Evolutionary conservation across 2,888 invertebrate genomes (phyloP).

Genomic region (Bellardia pandia): DNA sequence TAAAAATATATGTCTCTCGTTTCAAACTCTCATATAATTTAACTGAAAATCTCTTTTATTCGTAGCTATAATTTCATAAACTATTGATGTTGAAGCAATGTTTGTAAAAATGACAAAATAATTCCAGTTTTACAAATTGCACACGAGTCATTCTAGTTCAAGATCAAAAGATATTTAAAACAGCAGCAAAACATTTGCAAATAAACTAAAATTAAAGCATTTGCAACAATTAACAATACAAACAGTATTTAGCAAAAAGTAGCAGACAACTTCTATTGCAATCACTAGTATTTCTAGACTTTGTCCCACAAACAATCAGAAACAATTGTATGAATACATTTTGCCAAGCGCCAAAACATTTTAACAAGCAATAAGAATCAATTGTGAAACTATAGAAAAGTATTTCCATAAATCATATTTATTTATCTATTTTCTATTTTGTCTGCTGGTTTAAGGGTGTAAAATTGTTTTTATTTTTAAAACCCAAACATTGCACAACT

Average conservation of each 20-base stretch:
- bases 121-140: not conserved
- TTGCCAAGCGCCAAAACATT: conserved; percentile 50
- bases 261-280: not conserved
- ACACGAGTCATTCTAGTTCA: not conserved
- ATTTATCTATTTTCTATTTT: not conserved
- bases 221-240: not conserved
- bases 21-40: too few species aligned
- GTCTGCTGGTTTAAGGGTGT: conserved; percentile 19
- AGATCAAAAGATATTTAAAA: not conserved
- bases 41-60: too few species aligned
- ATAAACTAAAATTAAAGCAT: not conserved
- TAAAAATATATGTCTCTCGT: too few species aligned
- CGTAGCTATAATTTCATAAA: too few species aligned
- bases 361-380: conserved; percentile 2
- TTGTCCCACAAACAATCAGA: conserved; percentile 33
- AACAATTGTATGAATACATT: conserved; percentile 45
- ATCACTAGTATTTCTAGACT: not conserved
- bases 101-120: not conserved
- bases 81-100: too few species aligned
- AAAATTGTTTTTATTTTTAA: conserved; percentile 18
- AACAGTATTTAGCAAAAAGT: conserved; percentile 43
- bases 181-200: conserved; percentile 20
- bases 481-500: conserved; percentile 41
- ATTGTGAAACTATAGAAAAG: conserved; percentile 33
- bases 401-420: conserved; percentile 53